Evolutionary conservation across 2,113 vertebrate genomes (phyloP).

Genomic region (human (Homo sapiens)): DNA sequence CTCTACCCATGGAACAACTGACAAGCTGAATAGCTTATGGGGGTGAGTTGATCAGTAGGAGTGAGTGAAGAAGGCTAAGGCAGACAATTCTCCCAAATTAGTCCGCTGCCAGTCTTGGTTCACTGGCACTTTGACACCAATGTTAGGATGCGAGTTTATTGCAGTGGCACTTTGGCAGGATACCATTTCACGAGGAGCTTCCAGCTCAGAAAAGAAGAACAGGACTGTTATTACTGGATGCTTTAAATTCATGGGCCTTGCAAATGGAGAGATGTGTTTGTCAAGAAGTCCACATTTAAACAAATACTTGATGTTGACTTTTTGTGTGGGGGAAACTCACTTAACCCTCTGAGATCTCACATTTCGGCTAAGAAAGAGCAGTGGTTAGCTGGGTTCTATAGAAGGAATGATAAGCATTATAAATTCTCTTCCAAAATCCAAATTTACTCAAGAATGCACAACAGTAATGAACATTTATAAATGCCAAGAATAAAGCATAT

Average conservation of each 20-base stretch:
- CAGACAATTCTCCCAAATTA: slow-evolving; percentile 73
- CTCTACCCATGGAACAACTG: neutral
- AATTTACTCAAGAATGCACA: slow-evolving; percentile 65
- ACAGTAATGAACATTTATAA: slow-evolving; percentile 70
- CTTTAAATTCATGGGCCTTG: slow-evolving; percentile 82
- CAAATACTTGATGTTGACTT: slow-evolving; percentile 66
- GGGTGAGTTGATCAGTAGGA: slow-evolving; percentile 31
- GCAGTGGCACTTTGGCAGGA: slow-evolving; percentile 72
- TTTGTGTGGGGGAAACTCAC: slow-evolving; percentile 50
- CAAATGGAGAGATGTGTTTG: slow-evolving; percentile 67
- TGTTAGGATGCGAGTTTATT: slow-evolving; percentile 38
- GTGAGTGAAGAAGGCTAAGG: slow-evolving; percentile 18
- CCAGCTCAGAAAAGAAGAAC: slow-evolving; percentile 39
- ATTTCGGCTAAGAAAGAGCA: slow-evolving; percentile 50
- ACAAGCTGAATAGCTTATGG: slow-evolving; percentile 38
- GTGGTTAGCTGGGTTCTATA: slow-evolving; percentile 46
- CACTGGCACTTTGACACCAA: slow-evolving; percentile 61
- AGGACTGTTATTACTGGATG: slow-evolving; percentile 83
- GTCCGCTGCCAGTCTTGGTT: slow-evolving; percentile 57
- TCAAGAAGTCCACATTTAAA: slow-evolving; percentile 71
- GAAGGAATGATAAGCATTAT: slow-evolving; percentile 56
- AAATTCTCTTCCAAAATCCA: slow-evolving; percentile 65
- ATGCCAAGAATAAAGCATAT: slow-evolving; percentile 71
- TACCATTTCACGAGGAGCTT: slow-evolving; percentile 71
- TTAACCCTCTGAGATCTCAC: slow-evolving; percentile 61